Evolutionary conservation across 1,140 invertebrate genomes (phyloP).

Genomic region (Hyles euphorbiae): DNA sequence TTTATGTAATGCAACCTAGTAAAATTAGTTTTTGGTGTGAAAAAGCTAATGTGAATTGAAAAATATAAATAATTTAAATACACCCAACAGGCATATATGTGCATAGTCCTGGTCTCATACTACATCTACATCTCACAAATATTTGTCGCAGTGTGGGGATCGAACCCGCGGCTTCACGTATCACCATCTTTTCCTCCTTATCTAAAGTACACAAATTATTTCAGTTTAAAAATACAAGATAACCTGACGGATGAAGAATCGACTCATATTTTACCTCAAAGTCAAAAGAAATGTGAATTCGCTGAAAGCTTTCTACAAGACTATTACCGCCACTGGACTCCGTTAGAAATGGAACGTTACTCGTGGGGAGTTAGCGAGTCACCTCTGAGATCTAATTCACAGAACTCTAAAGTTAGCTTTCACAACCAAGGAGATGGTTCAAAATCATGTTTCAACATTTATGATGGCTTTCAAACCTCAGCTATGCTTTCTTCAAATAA

Average conservation of each 20-base stretch:
- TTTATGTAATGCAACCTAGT: too few species aligned
- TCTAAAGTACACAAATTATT: constrained; percentile 13
- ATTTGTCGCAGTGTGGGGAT: too few species aligned
- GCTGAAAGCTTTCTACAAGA: constrained; percentile 53
- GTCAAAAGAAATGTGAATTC: constrained; percentile 41
- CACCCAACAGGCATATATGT: too few species aligned
- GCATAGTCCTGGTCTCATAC: too few species aligned
- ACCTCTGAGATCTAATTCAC: constrained; percentile 30
- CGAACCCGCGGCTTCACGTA: too few species aligned
- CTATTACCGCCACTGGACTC: constrained; percentile 40
- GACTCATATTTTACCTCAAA: constrained; percentile 13
- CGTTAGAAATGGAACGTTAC: constrained; percentile 38
- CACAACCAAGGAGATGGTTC: constrained; percentile 35
- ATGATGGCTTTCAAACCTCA: constrained; percentile 34
- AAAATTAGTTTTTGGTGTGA: too few species aligned
- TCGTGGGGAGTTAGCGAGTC: constrained; percentile 46
- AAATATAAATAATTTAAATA: too few species aligned
- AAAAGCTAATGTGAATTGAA: too few species aligned
- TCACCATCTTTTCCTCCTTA: too few species aligned
- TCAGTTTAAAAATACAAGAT: constrained; percentile 41
- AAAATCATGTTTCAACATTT: constrained; percentile 50
- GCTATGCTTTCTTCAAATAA: constrained; percentile 38
- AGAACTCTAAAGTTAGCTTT: constrained; percentile 29
- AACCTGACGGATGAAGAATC: constrained; percentile 38
- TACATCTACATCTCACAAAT: too few species aligned